Evolutionary conservation across 2,888 invertebrate species (phyloP), one percentile per base, ranked within the genome.

Genomic region (Cosmopolites sordidus): DNA sequence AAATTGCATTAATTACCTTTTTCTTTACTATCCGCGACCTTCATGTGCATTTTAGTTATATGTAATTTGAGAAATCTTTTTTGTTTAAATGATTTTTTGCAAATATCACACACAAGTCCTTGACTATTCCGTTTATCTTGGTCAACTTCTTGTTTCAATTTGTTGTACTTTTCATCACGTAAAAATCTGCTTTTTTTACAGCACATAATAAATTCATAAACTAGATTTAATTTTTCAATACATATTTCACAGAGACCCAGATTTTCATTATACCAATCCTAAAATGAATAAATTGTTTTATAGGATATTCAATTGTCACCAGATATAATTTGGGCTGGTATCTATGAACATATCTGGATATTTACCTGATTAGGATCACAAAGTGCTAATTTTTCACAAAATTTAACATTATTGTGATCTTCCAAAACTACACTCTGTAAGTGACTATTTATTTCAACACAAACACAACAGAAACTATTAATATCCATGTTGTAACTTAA

Each of bases 41-140:
- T 16, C 11, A 16, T 17, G 51, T 64, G 64, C 15, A 59, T 56
- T 43, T 57, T 60, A 17, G 62, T 63, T 8, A 61, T 57, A 41
- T 64, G 64, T 12, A 59, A 43, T 59, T 62, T 63, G 15, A 66
- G 27, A 18, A 59, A 60, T 33, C 63, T 58, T 53, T 61, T 61
- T 17, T 60, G 57, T 22, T 63, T 62, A 40, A 66, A 66, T 1
- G 57, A 42, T 45, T 65, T 66, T 14, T 60, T 54, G 45, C 66
- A 66, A 38, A 53, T 50, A 33, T 63, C 57, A 48, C 66, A 66
- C 14, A 43, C 61, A 6, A 39, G 44, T n/a, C 50, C 43, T 30
- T 40, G 41, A 16, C 3, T 41, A 17, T 50, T 43, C 2, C 4
- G 11, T 12, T 38, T 27, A 15, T 52, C 17, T 16, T 49, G 37